phyloP scores from a whole-genome alignment of 2,888 invertebrate species.

The Acanthosepion esculentum region DNA sequence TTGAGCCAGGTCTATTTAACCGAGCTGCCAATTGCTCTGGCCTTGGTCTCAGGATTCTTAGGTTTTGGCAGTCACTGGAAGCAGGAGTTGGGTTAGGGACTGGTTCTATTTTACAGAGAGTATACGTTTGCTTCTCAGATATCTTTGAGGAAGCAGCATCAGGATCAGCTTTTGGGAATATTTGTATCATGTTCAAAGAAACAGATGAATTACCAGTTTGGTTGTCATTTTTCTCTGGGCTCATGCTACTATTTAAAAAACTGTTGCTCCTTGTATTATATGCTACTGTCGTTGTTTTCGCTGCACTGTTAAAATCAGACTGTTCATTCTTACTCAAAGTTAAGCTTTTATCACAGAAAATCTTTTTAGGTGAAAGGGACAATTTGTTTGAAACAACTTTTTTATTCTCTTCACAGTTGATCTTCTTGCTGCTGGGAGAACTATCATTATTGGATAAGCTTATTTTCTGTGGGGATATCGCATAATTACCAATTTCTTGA shows the following conservation, averaged over 20 bases:
- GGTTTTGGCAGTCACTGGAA: not conserved
- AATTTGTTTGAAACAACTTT: not conserved
- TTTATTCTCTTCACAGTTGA: not conserved
- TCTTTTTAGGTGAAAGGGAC: not conserved
- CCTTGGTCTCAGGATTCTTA: not conserved
- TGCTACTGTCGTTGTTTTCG: not conserved
- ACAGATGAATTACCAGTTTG: not conserved
- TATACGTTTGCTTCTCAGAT: not conserved
- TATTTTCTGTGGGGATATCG: not conserved
- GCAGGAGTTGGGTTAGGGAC: not conserved
- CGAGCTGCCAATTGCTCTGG: not conserved
- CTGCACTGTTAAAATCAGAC: not conserved
- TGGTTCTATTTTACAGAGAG: not conserved
- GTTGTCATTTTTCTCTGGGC: not conserved
- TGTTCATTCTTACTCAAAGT: not conserved
- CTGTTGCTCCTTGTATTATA: conserved; percentile 35
- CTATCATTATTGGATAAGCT: not conserved
- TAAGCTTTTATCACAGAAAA: conserved; percentile 38
- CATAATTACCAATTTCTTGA: conserved; percentile 47
- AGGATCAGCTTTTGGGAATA: not conserved
- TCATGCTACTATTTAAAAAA: not conserved
- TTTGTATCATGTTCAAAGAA: not conserved
- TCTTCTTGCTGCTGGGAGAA: not conserved
- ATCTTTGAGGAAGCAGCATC: not conserved
- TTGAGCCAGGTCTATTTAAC: conserved; percentile 46